phyloP scores from a whole-genome alignment of 2,113 vertebrate species.

The Nibea coibor region DNA sequence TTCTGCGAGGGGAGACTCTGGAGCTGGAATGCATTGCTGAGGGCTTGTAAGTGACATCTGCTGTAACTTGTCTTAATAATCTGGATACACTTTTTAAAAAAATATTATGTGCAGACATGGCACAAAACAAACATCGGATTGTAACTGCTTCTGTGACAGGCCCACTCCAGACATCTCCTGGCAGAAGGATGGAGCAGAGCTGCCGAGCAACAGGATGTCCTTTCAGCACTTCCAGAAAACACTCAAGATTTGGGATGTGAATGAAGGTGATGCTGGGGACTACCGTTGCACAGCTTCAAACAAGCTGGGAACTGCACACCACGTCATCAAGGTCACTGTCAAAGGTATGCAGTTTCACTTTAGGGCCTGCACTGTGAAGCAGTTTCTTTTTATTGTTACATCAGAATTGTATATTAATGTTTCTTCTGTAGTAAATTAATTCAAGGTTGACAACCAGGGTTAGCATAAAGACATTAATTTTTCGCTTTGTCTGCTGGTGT shows the following conservation, averaged over 20 bases:
- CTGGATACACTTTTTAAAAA: too few relatives aligned
- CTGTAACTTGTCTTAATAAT: not conserved
- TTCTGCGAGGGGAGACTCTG: slow-evolving; percentile 91
- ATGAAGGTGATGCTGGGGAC: slow-evolving; percentile 90
- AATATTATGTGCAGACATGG: not conserved
- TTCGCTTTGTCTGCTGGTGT: too few relatives aligned
- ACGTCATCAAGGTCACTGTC: slow-evolving; percentile 91
- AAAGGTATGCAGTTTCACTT: slow-evolving; percentile 86
- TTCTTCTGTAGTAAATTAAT: too few relatives aligned
- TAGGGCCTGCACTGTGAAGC: not conserved
- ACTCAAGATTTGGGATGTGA: slow-evolving; percentile 90
- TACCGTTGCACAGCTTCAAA: slow-evolving; percentile 93
- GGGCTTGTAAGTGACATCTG: slow-evolving; percentile 89
- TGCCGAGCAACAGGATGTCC: slow-evolving; percentile 86
- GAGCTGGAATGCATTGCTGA: slow-evolving; percentile 95
- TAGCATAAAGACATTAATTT: too few relatives aligned
- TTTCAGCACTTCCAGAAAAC: slow-evolving; percentile 92
- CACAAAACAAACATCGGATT: not conserved
- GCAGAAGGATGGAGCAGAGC: slow-evolving; percentile 90
- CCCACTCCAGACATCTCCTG: slow-evolving; percentile 93
- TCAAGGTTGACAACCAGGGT: too few relatives aligned
- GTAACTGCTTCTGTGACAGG: slow-evolving; percentile 71
- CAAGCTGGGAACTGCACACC: slow-evolving; percentile 84
- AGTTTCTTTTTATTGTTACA: not conserved
- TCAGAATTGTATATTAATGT: not conserved